Evolutionary conservation across 2,113 vertebrate genomes (phyloP).

Genomic region (Hassar affinis): DNA sequence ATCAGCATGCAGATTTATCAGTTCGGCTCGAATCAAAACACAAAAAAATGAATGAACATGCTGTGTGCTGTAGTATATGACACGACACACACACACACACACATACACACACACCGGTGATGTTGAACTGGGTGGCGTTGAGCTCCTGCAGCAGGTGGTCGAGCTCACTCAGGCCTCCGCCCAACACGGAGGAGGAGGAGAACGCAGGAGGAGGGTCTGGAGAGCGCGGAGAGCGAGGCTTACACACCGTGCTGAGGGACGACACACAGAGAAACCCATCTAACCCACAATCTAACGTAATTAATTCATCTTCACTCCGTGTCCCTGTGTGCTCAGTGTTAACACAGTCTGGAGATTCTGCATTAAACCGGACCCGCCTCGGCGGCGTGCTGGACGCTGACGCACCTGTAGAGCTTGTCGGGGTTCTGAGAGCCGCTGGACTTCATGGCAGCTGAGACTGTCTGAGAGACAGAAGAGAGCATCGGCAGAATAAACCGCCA

Average conservation of each 20-base stretch:
- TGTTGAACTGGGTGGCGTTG: slow-evolving; percentile 92
- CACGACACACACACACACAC: background rate
- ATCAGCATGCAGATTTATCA: too few species aligned
- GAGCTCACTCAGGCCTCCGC: slow-evolving; percentile 85
- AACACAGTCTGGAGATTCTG: too few species aligned
- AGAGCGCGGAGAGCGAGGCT: slow-evolving; percentile 78
- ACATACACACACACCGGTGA: slow-evolving; percentile 75
- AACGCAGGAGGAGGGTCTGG: slow-evolving; percentile 68
- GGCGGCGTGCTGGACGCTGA: background rate
- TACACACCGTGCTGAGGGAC: slow-evolving; percentile 81
- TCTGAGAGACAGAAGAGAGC: slow-evolving; percentile 51
- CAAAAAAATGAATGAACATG: too few species aligned
- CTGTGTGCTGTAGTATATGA: too few species aligned
- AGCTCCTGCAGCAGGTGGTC: slow-evolving; percentile 89
- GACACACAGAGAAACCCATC: background rate
- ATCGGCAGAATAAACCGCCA: background rate
- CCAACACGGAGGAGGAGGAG: slow-evolving; percentile 81
- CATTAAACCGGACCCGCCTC: too few species aligned
- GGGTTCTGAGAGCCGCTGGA: slow-evolving; percentile 66
- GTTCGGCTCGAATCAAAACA: too few species aligned
- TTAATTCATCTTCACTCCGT: too few species aligned
- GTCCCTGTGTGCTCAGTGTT: too few species aligned
- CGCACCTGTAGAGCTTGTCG: slow-evolving; percentile 76
- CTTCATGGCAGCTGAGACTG: slow-evolving; percentile 76
- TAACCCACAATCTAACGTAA: too few species aligned